Evolutionary conservation across 2,888 invertebrate genomes (phyloP).

Genomic region (Melieria crassipennis): DNA sequence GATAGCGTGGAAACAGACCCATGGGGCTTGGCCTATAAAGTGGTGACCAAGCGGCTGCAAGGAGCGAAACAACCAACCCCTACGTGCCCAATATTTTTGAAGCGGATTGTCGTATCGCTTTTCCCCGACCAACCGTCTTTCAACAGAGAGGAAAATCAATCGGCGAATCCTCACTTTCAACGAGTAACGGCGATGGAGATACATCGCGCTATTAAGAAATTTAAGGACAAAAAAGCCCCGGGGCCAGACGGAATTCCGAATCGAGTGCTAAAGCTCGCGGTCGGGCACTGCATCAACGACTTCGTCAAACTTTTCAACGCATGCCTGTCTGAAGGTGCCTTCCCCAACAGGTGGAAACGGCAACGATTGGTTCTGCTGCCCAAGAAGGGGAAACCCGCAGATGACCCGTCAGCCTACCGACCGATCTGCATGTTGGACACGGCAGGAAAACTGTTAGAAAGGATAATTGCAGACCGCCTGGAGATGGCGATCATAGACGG

Average conservation of each 20-base stretch:
- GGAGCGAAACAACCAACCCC: background rate
- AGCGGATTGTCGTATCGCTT: too few species aligned
- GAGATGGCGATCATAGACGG: background rate
- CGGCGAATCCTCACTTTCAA: too few species aligned
- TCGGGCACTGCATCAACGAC: too few species aligned
- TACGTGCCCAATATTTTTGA: background rate
- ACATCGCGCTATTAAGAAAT: too few species aligned
- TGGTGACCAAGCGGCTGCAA: background rate
- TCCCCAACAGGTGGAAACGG: slow-evolving; percentile 10
- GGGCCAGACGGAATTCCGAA: too few species aligned
- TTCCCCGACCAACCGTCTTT: too few species aligned
- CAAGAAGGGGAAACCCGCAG: slow-evolving; percentile 9
- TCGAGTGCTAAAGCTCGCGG: too few species aligned
- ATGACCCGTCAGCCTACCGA: slow-evolving; percentile 18
- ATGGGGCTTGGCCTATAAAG: background rate
- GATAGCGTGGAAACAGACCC: background rate
- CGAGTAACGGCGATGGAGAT: too few species aligned
- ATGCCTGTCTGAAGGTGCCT: slow-evolving; percentile 11
- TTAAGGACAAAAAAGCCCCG: too few species aligned
- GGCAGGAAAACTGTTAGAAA: slow-evolving; percentile 12
- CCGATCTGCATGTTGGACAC: slow-evolving; percentile 22
- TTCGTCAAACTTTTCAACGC: too few species aligned
- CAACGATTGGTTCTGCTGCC: slow-evolving; percentile 21
- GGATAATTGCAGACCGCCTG: slow-evolving; percentile 4
- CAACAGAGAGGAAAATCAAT: too few species aligned